Percentiles rank a stretch among this genome's conserved stretches.
These are phyloP conservation scores for Cirrhinus mrigala DNA, from an alignment of 2,797 vertebrate species.

Conservation along the genomic window DNA sequence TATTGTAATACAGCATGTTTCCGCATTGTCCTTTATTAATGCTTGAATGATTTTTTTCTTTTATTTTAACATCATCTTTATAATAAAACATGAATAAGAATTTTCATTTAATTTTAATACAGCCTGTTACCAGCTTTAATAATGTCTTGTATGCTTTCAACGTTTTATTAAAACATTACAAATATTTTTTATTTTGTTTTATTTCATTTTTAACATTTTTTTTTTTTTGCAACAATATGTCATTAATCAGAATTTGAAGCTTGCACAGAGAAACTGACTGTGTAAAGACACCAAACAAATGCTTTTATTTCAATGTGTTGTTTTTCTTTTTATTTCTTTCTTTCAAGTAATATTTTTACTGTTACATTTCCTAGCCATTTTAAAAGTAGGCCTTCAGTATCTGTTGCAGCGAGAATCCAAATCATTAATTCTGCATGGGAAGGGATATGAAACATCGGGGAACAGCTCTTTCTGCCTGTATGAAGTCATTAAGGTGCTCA, in stretches of 20 bases:
- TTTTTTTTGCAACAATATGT: background rate
- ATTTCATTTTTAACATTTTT: background rate
- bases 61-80: background rate
- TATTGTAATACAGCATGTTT: background rate
- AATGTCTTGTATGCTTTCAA: too few species aligned
- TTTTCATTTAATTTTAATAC: background rate
- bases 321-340: background rate
- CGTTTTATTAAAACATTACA: background rate
- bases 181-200: background rate
- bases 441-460: conserved; percentile 37
- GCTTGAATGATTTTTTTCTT: too few species aligned
- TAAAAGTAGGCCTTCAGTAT: conserved; percentile 34
- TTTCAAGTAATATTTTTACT: background rate
- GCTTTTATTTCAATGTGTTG: background rate
- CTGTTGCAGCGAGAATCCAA: conserved; percentile 32
- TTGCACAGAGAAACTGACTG: background rate
- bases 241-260: background rate
- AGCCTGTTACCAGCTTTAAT: too few species aligned
- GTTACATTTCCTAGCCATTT: background rate
- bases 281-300: background rate
- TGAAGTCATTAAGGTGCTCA: conserved; percentile 54
- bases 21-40: background rate
- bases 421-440: conserved; percentile 49
- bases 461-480: conserved; percentile 38
- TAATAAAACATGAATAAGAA: too few species aligned